These are phyloP conservation scores for Ailurus styani DNA, from an alignment of 2,113 vertebrate species.

Conservation along the genomic window DNA sequence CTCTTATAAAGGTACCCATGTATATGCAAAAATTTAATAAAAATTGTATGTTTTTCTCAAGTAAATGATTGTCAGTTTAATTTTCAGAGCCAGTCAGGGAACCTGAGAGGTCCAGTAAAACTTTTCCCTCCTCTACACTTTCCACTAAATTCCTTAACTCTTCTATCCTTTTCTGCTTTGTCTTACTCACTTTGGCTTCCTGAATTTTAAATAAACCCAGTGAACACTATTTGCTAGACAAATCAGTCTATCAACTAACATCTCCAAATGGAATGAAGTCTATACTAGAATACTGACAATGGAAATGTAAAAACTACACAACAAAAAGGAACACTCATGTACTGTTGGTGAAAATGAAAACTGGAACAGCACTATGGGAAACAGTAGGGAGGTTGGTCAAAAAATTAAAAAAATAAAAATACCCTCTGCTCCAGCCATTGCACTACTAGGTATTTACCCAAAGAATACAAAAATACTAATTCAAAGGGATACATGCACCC, in stretches of 20 bases:
- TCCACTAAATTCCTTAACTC: background rate
- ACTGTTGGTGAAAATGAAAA: background rate
- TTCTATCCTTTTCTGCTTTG: background rate
- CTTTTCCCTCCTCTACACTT: background rate
- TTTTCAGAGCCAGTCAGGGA: background rate
- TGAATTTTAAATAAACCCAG: background rate
- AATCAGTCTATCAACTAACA: background rate
- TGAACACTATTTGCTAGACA: background rate
- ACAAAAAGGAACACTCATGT: background rate
- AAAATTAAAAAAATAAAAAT: background rate
- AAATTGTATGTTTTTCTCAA: background rate
- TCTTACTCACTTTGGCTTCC: background rate
- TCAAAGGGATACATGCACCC: background rate
- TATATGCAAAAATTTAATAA: background rate
- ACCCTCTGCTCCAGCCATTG: background rate
- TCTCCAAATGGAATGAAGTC: background rate
- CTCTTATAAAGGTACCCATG: background rate
- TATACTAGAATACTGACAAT: background rate
- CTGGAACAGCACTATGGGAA: background rate
- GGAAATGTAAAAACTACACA: background rate
- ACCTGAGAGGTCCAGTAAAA: background rate
- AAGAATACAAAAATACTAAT: background rate
- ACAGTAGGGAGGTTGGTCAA: background rate
- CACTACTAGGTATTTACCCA: background rate
- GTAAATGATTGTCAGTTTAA: background rate